Evolutionary conservation across 2,888 invertebrate genomes (phyloP), one percentile per base, ranked within the genome.

Genomic region (Sphaerophoria rueppellii): DNA sequence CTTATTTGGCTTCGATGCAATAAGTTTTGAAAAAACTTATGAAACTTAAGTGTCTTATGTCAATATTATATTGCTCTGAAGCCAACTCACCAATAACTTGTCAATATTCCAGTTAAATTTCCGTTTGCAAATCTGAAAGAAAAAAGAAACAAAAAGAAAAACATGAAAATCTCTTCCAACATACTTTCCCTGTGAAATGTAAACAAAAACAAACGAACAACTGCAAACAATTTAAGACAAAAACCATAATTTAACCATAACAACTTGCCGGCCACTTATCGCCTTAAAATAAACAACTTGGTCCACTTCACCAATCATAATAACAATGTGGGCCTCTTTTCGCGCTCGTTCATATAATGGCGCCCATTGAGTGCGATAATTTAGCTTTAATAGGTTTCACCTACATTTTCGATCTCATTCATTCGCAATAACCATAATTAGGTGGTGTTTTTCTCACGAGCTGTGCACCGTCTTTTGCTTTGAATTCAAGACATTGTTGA

Each of bases 341-440:
- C 55, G 4, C 40, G 1, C 7, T 43, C 11, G 16, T 34, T 57
- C 37, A 60, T 40, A 24, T 24, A 54, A 52, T 63, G 40, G 40
- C 40, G 32, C 50, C 74, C 73, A 48, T 50, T 54, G 34, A 67
- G 43, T 54, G 74, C 73, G 48, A 74, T 74, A 70, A 70, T 79
- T 70, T 12, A 54, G 32, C 37, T 82, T 74, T 82, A 82, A 79
- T 79, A 35, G 79, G 71, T 74, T 82, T 82, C 79, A 46, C 79
- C 82, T 65, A 82, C 57, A 74, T 82, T 82, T 73, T 11, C 57
- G 63, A 57, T 52, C 50, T 52, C 24, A 69, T 82, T 71, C 54
- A 74, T 58, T 54, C 48, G 71, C 55, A 82, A 74, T 58, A 82
- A 82, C 63, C 34, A 61, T 55, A 83, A 79, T 79, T 71, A 79